Percentiles rank a stretch among this genome's conserved stretches.
phyloP scores from a whole-genome alignment of 1,140 invertebrate species.

The Eupristina koningsbergeri region DNA sequence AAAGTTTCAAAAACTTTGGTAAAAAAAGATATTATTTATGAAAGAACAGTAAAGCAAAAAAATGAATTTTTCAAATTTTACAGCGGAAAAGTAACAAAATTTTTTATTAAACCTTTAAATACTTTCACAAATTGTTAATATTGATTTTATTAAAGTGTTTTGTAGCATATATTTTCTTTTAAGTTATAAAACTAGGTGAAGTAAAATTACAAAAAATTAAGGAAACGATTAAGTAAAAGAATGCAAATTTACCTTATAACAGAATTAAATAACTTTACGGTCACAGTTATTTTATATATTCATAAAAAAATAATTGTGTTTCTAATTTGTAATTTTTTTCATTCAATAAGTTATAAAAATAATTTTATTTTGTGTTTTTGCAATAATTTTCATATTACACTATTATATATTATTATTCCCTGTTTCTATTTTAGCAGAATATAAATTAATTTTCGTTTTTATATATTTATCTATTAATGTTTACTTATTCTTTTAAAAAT shows the following conservation, averaged over 20 bases:
- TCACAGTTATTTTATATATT: too few relatives aligned
- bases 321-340: too few relatives aligned
- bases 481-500: too few relatives aligned
- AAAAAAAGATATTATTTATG: not conserved
- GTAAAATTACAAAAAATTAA: not conserved
- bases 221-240: not conserved
- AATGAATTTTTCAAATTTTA: not conserved
- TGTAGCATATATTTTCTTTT: conserved; percentile 18
- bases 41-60: not conserved
- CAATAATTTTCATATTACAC: too few relatives aligned
- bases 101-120: conserved; percentile 38
- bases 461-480: too few relatives aligned
- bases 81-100: not conserved
- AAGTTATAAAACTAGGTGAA: not conserved
- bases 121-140: conserved; percentile 31
- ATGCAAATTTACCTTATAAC: not conserved
- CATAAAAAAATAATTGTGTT: too few relatives aligned
- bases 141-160: conserved; percentile 38
- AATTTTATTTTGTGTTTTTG: too few relatives aligned
- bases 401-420: too few relatives aligned
- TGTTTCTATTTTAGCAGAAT: too few relatives aligned
- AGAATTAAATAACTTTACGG: too few relatives aligned
- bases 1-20: not conserved
- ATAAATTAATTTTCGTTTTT: too few relatives aligned
- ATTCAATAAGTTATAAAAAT: too few relatives aligned